phyloP scores from a whole-genome alignment of 2,888 invertebrate genomes.

The Bugulina stolonifera region DNA sequence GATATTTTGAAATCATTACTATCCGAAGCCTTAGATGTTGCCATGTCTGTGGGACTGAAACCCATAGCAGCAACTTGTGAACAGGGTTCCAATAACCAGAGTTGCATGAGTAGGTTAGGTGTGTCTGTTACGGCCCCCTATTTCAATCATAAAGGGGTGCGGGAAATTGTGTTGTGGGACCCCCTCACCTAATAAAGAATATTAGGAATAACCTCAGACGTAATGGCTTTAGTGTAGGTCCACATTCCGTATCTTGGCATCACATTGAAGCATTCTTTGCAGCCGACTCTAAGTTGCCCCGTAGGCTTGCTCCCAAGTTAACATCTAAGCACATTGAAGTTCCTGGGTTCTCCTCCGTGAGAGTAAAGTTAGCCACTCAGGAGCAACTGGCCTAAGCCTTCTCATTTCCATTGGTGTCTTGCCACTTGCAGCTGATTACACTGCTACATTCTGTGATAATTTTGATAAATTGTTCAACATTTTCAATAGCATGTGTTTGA shows the following conservation, averaged over 20 bases:
- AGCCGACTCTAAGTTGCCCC: not conserved
- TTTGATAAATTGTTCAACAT: conserved; percentile 28
- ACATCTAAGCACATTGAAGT: conserved; percentile 12
- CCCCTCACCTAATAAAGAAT: conserved; percentile 29
- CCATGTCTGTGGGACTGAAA: conserved; percentile 2
- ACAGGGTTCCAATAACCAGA: conserved; percentile 29
- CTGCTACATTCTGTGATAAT: conserved; percentile 27
- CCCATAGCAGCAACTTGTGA: conserved; percentile 27
- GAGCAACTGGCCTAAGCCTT: conserved; percentile 26
- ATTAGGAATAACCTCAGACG: conserved; percentile 27
- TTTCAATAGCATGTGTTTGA: conserved; percentile 23
- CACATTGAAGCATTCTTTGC: conserved; percentile 26
- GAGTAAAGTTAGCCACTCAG: conserved; percentile 27
- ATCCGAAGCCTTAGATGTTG: not conserved
- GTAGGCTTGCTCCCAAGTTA: conserved; percentile 25
- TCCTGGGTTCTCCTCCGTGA: not conserved
- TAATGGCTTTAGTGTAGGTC: conserved; percentile 9
- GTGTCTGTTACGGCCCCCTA: conserved; percentile 26
- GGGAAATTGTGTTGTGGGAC: conserved; percentile 27
- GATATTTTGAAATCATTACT: not conserved
- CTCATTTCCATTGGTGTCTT: not conserved
- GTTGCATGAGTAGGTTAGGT: conserved; percentile 14
- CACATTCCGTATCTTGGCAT: conserved; percentile 8
- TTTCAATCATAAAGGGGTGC: conserved; percentile 14
- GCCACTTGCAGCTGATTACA: not conserved